Percentiles rank a stretch among this genome's conserved stretches.
phyloP scores from a whole-genome alignment of 2,113 vertebrate species.

The Rhabdomys dilectus region DNA sequence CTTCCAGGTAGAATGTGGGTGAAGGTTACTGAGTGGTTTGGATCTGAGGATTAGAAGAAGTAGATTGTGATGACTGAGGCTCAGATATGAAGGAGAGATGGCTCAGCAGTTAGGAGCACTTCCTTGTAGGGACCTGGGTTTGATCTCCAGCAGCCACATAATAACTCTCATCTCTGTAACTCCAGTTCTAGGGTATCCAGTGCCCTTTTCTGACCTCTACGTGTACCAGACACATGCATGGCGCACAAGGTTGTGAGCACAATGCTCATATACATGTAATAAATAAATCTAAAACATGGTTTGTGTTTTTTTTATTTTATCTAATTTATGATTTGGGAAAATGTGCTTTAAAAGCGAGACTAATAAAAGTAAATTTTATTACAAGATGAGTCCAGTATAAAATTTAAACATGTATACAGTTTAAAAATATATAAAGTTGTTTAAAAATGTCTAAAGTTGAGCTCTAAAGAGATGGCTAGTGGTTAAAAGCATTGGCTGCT shows the following conservation, averaged over 20 bases:
- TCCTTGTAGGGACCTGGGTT: not conserved
- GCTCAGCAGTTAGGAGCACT: not conserved
- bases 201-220: not conserved
- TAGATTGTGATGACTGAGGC: not conserved
- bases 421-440: not conserved
- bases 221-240: not conserved
- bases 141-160: not conserved
- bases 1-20: not conserved
- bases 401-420: not conserved
- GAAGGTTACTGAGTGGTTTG: conserved; percentile 23
- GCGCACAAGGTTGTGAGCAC: not conserved
- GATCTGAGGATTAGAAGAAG: not conserved
- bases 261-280: not conserved
- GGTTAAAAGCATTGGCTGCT: not conserved
- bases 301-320: not conserved
- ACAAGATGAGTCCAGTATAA: not conserved
- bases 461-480: not conserved
- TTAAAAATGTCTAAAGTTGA: not conserved
- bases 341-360: conserved; percentile 51
- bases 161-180: too few relatives aligned
- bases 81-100: not conserved
- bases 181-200: not conserved
- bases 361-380: not conserved
- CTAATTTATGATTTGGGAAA: conserved; percentile 34
- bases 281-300: conserved; percentile 22